Conservation (phyloP, 2,888 invertebrate genomes). For the Stictocephala bisonia region DNA sequence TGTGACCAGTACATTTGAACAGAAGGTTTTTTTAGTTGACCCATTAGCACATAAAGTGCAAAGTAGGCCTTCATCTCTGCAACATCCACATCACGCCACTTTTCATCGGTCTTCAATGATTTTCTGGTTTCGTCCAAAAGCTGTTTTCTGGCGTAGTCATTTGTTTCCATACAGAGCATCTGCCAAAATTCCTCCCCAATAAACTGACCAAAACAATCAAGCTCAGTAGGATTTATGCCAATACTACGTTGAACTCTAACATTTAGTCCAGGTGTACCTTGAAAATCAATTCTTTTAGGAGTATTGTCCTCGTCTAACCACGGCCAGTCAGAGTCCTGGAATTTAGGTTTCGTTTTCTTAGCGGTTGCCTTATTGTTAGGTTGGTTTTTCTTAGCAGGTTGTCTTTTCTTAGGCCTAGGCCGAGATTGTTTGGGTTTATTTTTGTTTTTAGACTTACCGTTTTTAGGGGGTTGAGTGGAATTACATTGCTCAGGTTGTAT, state of each 20-base stretch:
- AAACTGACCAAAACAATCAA: conserved; percentile 29
- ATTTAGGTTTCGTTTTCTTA: conserved; percentile 7
- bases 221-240: conserved; percentile 13
- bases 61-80: conserved; percentile 27
- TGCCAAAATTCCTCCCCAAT: conserved; percentile 23
- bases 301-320: conserved; percentile 16
- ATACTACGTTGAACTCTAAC: conserved; percentile 20
- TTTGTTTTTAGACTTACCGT: too few relatives aligned
- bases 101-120: conserved; percentile 7
- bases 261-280: conserved; percentile 20
- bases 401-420: conserved; percentile 25
- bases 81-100: conserved; percentile 7
- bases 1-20: conserved; percentile 7
- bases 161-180: conserved; percentile 20
- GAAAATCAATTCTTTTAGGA: conserved; percentile 5
- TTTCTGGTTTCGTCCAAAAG: background rate
- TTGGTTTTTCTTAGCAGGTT: conserved; percentile 1
- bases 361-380: background rate
- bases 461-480: too few relatives aligned
- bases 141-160: conserved; percentile 26
- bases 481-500: too few relatives aligned
- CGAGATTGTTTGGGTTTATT: too few relatives aligned
- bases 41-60: conserved; percentile 12
- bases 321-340: conserved; percentile 17
- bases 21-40: conserved; percentile 21